Evolutionary conservation across 2,113 vertebrate genomes (phyloP).

Genomic region (Abramis brama): DNA sequence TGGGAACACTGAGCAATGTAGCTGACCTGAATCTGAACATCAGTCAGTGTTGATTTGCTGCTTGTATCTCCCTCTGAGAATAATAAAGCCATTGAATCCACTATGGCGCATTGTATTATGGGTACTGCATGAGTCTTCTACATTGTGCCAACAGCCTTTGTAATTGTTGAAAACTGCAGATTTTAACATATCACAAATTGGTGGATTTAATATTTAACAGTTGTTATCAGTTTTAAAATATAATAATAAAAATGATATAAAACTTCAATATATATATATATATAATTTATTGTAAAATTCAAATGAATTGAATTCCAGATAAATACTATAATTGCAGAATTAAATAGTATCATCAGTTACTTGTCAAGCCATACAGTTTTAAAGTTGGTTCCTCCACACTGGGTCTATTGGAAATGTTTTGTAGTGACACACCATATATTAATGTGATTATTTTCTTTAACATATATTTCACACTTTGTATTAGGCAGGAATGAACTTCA

Average conservation of each 20-base stretch:
- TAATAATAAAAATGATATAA: too few species aligned
- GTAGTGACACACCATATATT: background rate
- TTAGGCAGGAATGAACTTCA: background rate
- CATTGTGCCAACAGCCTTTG: background rate
- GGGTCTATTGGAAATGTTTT: background rate
- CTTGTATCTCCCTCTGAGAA: background rate
- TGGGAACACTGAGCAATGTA: background rate
- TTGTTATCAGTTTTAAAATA: too few species aligned
- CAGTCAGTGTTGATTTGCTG: slow-evolving; percentile 16
- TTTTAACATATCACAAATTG: background rate
- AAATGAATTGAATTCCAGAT: too few species aligned
- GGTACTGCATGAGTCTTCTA: background rate
- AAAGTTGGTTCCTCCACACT: background rate
- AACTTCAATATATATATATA: background rate
- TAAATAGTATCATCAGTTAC: background rate
- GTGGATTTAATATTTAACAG: background rate
- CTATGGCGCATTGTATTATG: background rate
- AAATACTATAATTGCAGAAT: background rate
- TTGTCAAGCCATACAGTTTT: background rate
- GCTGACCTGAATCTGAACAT: slow-evolving; percentile 1
- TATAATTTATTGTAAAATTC: background rate
- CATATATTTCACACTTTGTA: slow-evolving; percentile 16
- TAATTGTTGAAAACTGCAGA: background rate
- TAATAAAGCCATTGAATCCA: slow-evolving; percentile 4
- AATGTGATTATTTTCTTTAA: slow-evolving; percentile 25